Evolutionary conservation across 2,888 invertebrate genomes (phyloP).

Genomic region (Fragum fragum): DNA sequence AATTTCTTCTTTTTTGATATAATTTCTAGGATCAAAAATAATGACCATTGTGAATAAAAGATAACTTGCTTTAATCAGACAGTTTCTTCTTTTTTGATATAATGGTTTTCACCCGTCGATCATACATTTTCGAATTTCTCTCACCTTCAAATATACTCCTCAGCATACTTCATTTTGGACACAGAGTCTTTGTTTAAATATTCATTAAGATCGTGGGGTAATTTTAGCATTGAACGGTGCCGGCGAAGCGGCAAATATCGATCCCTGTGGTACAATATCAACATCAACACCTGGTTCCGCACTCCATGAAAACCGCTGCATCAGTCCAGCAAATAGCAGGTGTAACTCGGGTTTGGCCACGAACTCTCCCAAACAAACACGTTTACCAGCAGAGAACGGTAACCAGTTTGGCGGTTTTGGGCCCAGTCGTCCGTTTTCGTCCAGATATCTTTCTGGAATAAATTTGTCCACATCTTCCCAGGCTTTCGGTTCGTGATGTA

Average conservation of each 20-base stretch:
- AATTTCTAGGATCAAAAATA: too few species aligned
- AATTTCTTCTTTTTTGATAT: too few species aligned
- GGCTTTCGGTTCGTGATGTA: constrained; percentile 72
- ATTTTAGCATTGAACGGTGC: constrained; percentile 53
- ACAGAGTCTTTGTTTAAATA: too few species aligned
- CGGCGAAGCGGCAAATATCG: constrained; percentile 10
- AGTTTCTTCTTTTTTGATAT: too few species aligned
- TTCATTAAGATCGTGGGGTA: not conserved
- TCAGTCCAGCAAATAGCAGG: constrained; percentile 68
- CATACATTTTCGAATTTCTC: too few species aligned
- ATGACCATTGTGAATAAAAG: too few species aligned
- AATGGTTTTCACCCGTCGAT: constrained; percentile 63
- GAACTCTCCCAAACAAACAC: constrained; percentile 70
- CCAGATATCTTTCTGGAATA: constrained; percentile 78
- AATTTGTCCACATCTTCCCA: constrained; percentile 76
- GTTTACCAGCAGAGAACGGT: constrained; percentile 70
- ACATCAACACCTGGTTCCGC: constrained; percentile 56
- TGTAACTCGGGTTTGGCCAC: constrained; percentile 78
- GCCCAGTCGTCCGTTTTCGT: constrained; percentile 57
- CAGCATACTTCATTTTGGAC: too few species aligned
- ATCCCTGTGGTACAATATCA: constrained; percentile 35
- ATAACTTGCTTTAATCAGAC: too few species aligned
- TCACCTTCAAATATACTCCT: too few species aligned
- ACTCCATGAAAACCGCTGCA: constrained; percentile 68
- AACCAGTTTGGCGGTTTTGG: constrained; percentile 71